Evolutionary conservation across 2,888 invertebrate genomes (phyloP).

Genomic region (Hydroisotoma schaefferi): DNA sequence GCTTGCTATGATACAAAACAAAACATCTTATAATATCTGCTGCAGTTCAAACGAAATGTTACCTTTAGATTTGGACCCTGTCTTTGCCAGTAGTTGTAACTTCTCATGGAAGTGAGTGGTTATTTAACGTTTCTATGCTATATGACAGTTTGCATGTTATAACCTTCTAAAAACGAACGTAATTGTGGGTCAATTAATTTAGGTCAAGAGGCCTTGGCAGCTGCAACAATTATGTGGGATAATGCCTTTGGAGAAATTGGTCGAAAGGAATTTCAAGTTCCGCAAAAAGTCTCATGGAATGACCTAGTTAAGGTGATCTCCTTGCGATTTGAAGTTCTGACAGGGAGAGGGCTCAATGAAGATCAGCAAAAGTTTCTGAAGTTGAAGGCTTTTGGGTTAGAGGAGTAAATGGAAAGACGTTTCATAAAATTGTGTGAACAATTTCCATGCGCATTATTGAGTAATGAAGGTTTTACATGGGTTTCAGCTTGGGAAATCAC

Average conservation of each 20-base stretch:
- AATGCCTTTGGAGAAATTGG: slow-evolving; percentile 33
- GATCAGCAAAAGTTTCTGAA: slow-evolving; percentile 28
- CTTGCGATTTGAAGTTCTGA: slow-evolving; percentile 19
- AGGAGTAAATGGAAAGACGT: neutral
- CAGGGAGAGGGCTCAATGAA: slow-evolving; percentile 21
- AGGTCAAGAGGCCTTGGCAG: slow-evolving; percentile 38
- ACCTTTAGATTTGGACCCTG: slow-evolving; percentile 17
- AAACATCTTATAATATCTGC: no score
- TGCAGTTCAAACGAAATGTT: slow-evolving; percentile 4
- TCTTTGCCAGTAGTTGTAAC: slow-evolving; percentile 37
- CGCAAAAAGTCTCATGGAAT: slow-evolving; percentile 27
- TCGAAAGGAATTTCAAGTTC: slow-evolving; percentile 32
- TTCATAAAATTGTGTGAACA: neutral
- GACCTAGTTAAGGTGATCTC: slow-evolving; percentile 24
- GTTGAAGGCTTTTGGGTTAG: slow-evolving; percentile 27
- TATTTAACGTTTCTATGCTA: no score
- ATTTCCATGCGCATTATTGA: neutral
- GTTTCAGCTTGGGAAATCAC: slow-evolving; percentile 1
- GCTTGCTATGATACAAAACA: no score
- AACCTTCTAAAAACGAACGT: no score
- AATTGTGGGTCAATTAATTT: no score
- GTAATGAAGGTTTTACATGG: neutral
- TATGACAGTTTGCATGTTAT: no score
- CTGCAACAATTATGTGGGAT: slow-evolving; percentile 36
- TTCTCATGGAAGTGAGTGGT: slow-evolving; percentile 36